phyloP scores from a whole-genome alignment of 2,797 vertebrate species.

The Lepus townsendii region DNA sequence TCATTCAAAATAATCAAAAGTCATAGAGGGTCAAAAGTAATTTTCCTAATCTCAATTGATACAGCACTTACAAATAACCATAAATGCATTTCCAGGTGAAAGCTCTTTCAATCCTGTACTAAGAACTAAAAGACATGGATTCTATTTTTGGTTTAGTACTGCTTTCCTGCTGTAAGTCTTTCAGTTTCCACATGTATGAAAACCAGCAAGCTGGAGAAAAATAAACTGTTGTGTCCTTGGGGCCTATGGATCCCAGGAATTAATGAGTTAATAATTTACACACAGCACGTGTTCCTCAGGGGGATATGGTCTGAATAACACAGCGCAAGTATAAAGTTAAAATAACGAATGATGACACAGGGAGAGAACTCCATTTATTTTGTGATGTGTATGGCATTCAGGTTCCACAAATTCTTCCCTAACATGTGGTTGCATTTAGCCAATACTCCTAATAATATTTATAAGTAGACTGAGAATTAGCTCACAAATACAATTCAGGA shows the following conservation, averaged over 20 bases:
- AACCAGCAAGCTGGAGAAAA: conserved; percentile 65
- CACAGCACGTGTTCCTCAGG: conserved; percentile 19
- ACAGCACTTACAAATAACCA: conserved; percentile 58
- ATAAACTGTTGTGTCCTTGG: conserved; percentile 56
- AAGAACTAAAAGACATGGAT: conserved; percentile 54
- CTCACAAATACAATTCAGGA: conserved; percentile 70
- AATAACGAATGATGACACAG: conserved; percentile 66
- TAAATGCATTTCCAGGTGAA: conserved; percentile 62
- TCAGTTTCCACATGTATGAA: conserved; percentile 61
- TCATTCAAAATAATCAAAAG: conserved; percentile 71
- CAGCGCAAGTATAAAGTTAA: conserved; percentile 56
- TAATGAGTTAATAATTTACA: conserved; percentile 80
- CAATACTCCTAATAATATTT: conserved; percentile 79
- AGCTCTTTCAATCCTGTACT: conserved; percentile 50
- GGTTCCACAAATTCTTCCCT: conserved; percentile 59
- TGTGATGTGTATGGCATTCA: conserved; percentile 66
- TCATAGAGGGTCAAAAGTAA: conserved; percentile 62
- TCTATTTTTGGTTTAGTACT: conserved; percentile 60
- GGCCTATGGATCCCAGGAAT: conserved; percentile 62
- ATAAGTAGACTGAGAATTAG: conserved; percentile 80
- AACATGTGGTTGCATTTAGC: conserved; percentile 80
- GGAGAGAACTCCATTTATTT: conserved; percentile 64
- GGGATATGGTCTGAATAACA: conserved; percentile 33
- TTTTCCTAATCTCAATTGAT: conserved; percentile 70
- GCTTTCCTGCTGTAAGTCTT: conserved; percentile 72